Percentiles rank a stretch among this genome's conserved stretches.
phyloP scores from a whole-genome alignment of 2,888 invertebrate species.

The Hypomecis atomaria region DNA sequence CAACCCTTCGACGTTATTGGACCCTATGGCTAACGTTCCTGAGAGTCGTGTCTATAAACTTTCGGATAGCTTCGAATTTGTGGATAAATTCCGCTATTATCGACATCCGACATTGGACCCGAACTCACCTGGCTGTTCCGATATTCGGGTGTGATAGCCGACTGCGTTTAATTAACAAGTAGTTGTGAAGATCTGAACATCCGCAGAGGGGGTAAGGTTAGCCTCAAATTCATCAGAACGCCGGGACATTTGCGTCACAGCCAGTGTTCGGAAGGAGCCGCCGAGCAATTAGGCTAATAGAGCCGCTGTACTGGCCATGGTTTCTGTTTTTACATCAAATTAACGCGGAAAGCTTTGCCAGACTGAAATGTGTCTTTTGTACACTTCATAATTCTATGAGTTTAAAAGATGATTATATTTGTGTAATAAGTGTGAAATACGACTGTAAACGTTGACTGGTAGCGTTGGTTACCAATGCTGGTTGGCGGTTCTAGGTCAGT shows the following conservation, averaged over 20 bases:
- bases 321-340: slow-evolving; percentile 19
- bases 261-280: slow-evolving; percentile 41
- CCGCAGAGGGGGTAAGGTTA: slow-evolving; percentile 40
- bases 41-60: slow-evolving; percentile 63
- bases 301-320: slow-evolving; percentile 19
- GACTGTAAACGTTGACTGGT: no score
- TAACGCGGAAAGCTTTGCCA: slow-evolving; percentile 9
- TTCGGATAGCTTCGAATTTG: slow-evolving; percentile 56
- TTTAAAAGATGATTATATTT: background rate
- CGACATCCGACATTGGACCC: slow-evolving; percentile 53
- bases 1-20: slow-evolving; percentile 73
- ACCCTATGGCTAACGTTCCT: slow-evolving; percentile 46
- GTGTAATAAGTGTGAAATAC: no score
- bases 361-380: slow-evolving; percentile 6
- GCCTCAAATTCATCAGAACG: slow-evolving; percentile 47
- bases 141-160: slow-evolving; percentile 40
- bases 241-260: slow-evolving; percentile 52
- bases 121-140: slow-evolving; percentile 40
- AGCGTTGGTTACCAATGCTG: no score
- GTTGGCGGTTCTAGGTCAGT: no score
- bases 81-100: slow-evolving; percentile 56
- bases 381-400: background rate
- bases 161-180: slow-evolving; percentile 55
- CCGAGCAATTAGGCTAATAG: slow-evolving; percentile 16
- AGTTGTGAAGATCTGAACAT: slow-evolving; percentile 50